Evolutionary conservation across 1,140 invertebrate species (phyloP).

Genomic region (Panulirus ornatus): DNA sequence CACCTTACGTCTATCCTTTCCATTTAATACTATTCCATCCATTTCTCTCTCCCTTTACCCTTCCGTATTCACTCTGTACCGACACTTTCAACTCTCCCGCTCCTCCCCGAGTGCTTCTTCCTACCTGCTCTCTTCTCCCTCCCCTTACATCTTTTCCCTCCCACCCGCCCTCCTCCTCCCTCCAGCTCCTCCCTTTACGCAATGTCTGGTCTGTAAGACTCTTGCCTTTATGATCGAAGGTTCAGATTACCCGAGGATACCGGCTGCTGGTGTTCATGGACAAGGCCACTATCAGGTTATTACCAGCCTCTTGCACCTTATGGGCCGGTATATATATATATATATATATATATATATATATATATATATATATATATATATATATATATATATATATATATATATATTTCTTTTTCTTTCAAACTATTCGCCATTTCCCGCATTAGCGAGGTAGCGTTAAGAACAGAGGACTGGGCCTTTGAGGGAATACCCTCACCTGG

Average conservation of each 20-base stretch:
- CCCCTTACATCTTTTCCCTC: not conserved
- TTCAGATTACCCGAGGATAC: not conserved
- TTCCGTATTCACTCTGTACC: not conserved
- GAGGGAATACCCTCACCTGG: too few species aligned
- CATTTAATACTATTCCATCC: too few species aligned
- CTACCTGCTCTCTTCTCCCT: not conserved
- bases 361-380: slow-evolving; percentile 5
- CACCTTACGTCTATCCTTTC: too few species aligned
- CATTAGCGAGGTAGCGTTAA: too few species aligned
- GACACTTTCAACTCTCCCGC: not conserved
- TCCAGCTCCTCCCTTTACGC: not conserved
- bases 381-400: slow-evolving; percentile 21
- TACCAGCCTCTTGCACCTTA: not conserved
- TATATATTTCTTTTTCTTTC: not conserved
- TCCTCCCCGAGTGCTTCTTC: not conserved
- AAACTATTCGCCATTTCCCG: too few species aligned
- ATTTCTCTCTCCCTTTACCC: too few species aligned
- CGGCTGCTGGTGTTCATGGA: not conserved
- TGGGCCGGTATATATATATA: not conserved
- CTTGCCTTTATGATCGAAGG: not conserved
- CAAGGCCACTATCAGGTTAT: not conserved
- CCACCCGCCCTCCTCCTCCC: not conserved
- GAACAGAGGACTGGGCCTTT: too few species aligned
- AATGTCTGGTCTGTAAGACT: not conserved
- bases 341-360: slow-evolving; percentile 20